Evolutionary conservation across 2,888 invertebrate species (phyloP).

Genomic region (Dryococelus australis): DNA sequence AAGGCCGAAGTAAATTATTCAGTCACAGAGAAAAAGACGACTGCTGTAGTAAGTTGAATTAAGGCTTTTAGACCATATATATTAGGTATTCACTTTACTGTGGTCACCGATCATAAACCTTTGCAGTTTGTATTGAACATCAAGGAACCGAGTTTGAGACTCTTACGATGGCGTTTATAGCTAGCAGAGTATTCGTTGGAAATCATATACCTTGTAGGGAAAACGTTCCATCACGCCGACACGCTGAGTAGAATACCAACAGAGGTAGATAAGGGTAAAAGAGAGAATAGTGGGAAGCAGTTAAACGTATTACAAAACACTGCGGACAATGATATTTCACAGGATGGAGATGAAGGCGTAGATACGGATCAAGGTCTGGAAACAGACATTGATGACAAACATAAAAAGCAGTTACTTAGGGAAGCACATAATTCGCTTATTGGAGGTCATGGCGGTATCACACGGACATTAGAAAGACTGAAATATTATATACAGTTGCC

Average conservation of each 20-base stretch:
- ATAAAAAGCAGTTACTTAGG: background rate
- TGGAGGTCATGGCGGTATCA: conserved; percentile 10
- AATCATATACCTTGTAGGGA: conserved; percentile 52
- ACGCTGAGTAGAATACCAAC: conserved; percentile 29
- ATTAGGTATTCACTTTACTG: conserved; percentile 54
- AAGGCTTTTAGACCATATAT: conserved; percentile 40
- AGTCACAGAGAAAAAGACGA: conserved; percentile 50
- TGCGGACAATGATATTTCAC: too few relatives aligned
- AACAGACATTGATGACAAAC: background rate
- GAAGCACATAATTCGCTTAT: background rate
- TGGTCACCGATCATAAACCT: conserved; percentile 55
- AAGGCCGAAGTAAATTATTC: too few relatives aligned
- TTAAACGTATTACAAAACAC: too few relatives aligned
- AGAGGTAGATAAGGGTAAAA: too few relatives aligned
- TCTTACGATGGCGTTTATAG: background rate
- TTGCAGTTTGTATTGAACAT: conserved; percentile 53
- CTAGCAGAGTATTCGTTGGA: conserved; percentile 53
- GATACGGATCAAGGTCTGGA: background rate
- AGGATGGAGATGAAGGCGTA: too few relatives aligned
- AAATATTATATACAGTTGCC: background rate
- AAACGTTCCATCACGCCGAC: conserved; percentile 52
- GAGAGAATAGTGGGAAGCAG: too few relatives aligned
- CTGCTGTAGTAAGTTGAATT: conserved; percentile 49
- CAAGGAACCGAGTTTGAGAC: conserved; percentile 51
- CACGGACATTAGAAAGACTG: background rate